These are phyloP conservation scores for Neostethus bicornis DNA, from an alignment of 2,797 vertebrate species.

Conservation along the genomic window DNA sequence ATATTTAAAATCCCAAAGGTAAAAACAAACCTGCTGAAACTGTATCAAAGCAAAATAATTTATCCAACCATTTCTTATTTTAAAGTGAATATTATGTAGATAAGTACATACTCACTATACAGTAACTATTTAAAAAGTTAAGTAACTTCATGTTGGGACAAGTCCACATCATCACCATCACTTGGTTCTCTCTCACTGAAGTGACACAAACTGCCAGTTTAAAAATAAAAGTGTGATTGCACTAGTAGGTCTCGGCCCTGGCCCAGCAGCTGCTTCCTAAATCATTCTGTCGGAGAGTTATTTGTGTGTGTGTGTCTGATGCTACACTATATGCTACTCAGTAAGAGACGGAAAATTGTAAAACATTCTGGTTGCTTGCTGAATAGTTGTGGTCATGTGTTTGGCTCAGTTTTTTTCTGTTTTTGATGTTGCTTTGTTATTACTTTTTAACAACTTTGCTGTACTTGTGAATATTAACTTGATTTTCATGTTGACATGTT, in stretches of 20 bases:
- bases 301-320: conserved; percentile 14
- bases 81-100: too few relatives aligned
- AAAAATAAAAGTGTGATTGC: conserved; percentile 66
- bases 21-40: too few relatives aligned
- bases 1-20: too few relatives aligned
- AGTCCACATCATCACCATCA: conserved; percentile 1
- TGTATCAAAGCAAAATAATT: too few relatives aligned
- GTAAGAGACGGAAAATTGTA: conserved; percentile 3
- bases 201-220: conserved; percentile 43
- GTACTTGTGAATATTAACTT: neutral
- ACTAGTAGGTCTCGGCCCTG: conserved; percentile 31
- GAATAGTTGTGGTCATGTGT: neutral
- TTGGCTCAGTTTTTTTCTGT: neutral
- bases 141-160: neutral
- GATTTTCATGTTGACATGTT: neutral
- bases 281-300: conserved; percentile 8
- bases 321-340: conserved; percentile 7
- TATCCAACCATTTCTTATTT: too few relatives aligned
- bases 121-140: neutral
- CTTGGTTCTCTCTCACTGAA: conserved; percentile 12
- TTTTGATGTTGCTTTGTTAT: too few relatives aligned
- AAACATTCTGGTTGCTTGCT: neutral
- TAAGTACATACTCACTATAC: too few relatives aligned
- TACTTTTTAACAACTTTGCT: neutral
- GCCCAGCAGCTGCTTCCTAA: conserved; percentile 48